A percentile compares a stretch with the other conserved stretches of the same genome.
Conservation (phyloP, 2,113 vertebrate species). For the Ammospiza caudacuta region DNA sequence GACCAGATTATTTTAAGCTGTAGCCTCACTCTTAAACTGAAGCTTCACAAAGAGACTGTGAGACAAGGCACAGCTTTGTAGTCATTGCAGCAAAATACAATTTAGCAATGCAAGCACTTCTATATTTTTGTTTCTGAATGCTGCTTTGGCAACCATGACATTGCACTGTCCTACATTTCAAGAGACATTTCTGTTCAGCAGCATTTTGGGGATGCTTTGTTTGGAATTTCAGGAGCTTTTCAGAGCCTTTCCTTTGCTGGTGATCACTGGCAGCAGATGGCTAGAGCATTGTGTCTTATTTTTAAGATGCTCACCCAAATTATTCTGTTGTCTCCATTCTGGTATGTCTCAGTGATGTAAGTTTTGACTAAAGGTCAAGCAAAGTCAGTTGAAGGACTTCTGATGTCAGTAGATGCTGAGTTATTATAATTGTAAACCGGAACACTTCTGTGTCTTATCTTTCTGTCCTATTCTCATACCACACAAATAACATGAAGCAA, state of each 20-base stretch:
- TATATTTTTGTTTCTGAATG: background rate
- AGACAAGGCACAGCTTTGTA: background rate
- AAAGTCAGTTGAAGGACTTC: background rate
- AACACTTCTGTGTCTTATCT: background rate
- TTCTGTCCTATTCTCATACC: background rate
- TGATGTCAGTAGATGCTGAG: background rate
- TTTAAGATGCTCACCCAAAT: background rate
- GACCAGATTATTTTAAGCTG: background rate
- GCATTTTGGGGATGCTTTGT: background rate
- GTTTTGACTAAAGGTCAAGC: background rate
- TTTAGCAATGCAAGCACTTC: background rate
- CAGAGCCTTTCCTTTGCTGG: background rate
- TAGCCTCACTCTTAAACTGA: background rate
- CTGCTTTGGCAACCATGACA: background rate
- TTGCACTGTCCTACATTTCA: background rate
- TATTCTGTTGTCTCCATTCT: background rate
- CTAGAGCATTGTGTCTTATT: background rate
- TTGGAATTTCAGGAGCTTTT: background rate
- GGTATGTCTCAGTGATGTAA: background rate
- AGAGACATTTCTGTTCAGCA: background rate
- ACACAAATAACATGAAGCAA: background rate
- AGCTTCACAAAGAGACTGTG: background rate
- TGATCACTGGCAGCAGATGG: background rate
- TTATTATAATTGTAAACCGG: background rate
- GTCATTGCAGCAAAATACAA: background rate